phyloP scores from a whole-genome alignment of 1,140 invertebrate species.

The Sycobia sp. region DNA sequence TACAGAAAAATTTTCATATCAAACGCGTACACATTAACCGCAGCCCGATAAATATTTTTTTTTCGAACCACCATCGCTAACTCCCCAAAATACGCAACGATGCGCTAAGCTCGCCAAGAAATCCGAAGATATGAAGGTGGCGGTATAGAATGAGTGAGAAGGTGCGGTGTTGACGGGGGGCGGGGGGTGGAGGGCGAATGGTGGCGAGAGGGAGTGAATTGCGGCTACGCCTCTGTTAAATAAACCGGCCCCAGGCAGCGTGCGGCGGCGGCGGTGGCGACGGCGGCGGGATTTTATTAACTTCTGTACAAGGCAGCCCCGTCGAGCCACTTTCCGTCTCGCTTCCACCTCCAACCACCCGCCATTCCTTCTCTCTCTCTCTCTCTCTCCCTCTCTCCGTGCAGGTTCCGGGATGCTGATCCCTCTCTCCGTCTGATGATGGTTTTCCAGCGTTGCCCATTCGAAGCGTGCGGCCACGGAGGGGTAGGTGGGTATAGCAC shows the following conservation, averaged over 20 bases:
- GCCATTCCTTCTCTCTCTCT: conserved; percentile 18
- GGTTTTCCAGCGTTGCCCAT: no score
- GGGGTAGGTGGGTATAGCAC: background rate
- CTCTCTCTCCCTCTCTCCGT: conserved; percentile 30
- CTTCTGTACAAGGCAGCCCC: conserved; percentile 55
- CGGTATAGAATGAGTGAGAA: no score
- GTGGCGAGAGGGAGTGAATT: conserved; percentile 33
- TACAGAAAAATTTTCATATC: no score
- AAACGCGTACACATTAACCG: no score
- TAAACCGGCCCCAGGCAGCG: conserved; percentile 55
- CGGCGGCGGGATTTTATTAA: conserved; percentile 60
- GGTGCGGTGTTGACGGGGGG: background rate
- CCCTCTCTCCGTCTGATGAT: no score
- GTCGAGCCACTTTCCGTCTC: background rate
- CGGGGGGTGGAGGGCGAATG: background rate
- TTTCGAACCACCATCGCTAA: no score
- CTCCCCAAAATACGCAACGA: no score
- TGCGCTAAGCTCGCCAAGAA: no score
- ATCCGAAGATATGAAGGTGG: no score
- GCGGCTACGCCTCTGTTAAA: conserved; percentile 59
- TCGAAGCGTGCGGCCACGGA: background rate
- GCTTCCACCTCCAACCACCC: background rate
- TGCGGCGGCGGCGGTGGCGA: conserved; percentile 41
- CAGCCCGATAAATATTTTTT: no score
- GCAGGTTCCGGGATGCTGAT: background rate